phyloP scores from a whole-genome alignment of 2,113 vertebrate species.

The Girardinichthys multiradiatus region DNA sequence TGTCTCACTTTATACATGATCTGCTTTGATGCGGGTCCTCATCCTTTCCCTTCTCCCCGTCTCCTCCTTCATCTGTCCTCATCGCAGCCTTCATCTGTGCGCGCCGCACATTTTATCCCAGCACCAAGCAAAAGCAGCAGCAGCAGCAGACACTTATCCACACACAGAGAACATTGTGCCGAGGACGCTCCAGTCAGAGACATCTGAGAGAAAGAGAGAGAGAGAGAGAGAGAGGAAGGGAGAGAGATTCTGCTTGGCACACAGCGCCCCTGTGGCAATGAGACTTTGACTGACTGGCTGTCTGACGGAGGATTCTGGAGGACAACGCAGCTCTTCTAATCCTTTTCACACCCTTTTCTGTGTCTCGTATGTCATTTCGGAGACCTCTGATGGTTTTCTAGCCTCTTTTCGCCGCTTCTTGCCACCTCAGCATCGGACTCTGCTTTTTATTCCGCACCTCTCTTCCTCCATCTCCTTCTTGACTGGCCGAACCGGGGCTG shows the following conservation, averaged over 20 bases:
- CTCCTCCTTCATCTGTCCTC: not conserved
- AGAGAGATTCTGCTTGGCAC: constrained; percentile 62
- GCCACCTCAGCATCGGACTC: constrained; percentile 56
- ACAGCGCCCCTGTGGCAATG: constrained; percentile 66
- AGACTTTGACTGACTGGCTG: constrained; percentile 68
- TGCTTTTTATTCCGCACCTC: not conserved
- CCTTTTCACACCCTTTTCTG: constrained; percentile 13
- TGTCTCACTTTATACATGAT: constrained; percentile 33
- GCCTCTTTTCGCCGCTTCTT: constrained; percentile 16
- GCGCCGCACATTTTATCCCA: constrained; percentile 10
- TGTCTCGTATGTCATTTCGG: constrained; percentile 27
- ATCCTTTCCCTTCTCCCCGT: not conserved
- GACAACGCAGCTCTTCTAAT: constrained; percentile 29
- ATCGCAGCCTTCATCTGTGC: not conserved
- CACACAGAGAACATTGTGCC: constrained; percentile 45
- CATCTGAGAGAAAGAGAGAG: constrained; percentile 49
- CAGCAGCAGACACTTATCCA: constrained; percentile 35
- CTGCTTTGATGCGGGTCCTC: constrained; percentile 29
- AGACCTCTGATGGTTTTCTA: constrained; percentile 57
- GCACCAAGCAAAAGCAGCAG: constrained; percentile 7
- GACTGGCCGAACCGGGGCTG: constrained; percentile 49
- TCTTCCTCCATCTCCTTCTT: constrained; percentile 25
- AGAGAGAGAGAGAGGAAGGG: constrained; percentile 45
- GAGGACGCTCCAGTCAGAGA: constrained; percentile 36
- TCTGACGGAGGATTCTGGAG: constrained; percentile 57